Evolutionary conservation across 2,888 invertebrate species (phyloP).

Genomic region (Vandiemenella viatica): DNA sequence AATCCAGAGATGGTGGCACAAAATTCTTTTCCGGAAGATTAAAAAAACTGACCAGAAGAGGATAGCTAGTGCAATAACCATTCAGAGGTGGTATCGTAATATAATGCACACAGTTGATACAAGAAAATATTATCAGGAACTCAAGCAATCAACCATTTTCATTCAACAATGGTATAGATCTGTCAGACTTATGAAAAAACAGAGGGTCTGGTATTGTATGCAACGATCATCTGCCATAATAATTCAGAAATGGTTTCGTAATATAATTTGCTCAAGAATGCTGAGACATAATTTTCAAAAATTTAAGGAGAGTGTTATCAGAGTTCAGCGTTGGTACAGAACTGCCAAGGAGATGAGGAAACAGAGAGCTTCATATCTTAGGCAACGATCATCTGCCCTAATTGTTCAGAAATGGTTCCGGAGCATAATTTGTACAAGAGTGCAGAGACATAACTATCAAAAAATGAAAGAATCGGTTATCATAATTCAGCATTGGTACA

Average conservation of each 20-base stretch:
- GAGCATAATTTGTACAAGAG: background rate
- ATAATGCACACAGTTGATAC: too few relatives aligned
- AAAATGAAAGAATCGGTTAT: conserved; percentile 19
- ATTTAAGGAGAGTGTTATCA: background rate
- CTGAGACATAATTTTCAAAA: background rate
- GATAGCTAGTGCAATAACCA: too few relatives aligned
- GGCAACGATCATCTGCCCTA: background rate
- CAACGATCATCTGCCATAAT: conserved; percentile 20
- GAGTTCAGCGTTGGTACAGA: background rate
- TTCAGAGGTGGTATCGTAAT: too few relatives aligned
- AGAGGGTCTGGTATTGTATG: conserved; percentile 25
- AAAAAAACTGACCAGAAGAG: too few relatives aligned
- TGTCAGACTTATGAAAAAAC: conserved; percentile 20
- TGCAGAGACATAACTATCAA: background rate
- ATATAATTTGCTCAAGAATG: background rate
- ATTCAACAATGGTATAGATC: conserved; percentile 23
- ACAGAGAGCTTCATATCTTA: background rate
- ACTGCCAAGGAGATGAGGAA: background rate
- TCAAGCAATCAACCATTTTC: conserved; percentile 13
- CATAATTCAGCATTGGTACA: conserved; percentile 26
- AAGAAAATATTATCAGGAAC: conserved; percentile 22
- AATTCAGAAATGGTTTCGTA: conserved; percentile 13
- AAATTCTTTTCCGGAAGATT: conserved; percentile 23
- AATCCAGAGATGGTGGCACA: conserved; percentile 25
- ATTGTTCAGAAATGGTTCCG: background rate